Conservation (phyloP, 2,888 invertebrate species). For the Octodonta nipae region DNA sequence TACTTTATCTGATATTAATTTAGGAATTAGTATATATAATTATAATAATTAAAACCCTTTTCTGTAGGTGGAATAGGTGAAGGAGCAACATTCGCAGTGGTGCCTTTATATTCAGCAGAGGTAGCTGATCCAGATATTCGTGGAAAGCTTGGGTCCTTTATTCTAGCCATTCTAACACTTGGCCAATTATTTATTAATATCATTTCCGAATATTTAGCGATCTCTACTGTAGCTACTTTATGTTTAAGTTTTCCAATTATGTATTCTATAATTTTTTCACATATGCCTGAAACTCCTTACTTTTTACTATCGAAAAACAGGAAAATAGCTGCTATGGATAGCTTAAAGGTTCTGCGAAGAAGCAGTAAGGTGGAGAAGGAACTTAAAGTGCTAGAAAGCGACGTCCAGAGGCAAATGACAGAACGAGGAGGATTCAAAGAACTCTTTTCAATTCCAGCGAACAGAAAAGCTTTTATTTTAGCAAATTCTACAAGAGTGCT, state of each 20-base stretch:
- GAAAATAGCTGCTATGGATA: slow-evolving; percentile 17
- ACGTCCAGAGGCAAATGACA: slow-evolving; percentile 23
- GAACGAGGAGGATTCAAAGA: slow-evolving; percentile 22
- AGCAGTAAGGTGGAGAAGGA: slow-evolving; percentile 21
- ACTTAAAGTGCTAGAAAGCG: slow-evolving; percentile 16
- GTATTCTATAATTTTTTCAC: slow-evolving; percentile 15
- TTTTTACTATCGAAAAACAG: slow-evolving; percentile 21
- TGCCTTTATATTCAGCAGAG: background rate
- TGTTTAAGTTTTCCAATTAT: slow-evolving; percentile 15
- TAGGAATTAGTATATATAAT: no score
- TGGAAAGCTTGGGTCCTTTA: background rate
- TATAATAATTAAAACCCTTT: no score
- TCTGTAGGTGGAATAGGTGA: background rate
- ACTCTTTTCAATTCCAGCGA: slow-evolving; percentile 20
- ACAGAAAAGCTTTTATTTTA: slow-evolving; percentile 21
- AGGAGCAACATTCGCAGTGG: background rate
- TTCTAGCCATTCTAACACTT: background rate
- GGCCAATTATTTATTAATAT: background rate
- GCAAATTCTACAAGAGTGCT: slow-evolving; percentile 10
- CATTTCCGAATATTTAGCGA: slow-evolving; percentile 7
- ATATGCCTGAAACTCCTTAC: slow-evolving; percentile 28
- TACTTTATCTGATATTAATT: no score
- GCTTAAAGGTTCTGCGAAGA: slow-evolving; percentile 20
- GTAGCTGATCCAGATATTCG: background rate
- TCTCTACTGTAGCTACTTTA: slow-evolving; percentile 10